A percentile compares a stretch with the other conserved stretches of the same genome.
phyloP scores from a whole-genome alignment of 2,888 invertebrate genomes.

The Drosophila kuntzei region DNA sequence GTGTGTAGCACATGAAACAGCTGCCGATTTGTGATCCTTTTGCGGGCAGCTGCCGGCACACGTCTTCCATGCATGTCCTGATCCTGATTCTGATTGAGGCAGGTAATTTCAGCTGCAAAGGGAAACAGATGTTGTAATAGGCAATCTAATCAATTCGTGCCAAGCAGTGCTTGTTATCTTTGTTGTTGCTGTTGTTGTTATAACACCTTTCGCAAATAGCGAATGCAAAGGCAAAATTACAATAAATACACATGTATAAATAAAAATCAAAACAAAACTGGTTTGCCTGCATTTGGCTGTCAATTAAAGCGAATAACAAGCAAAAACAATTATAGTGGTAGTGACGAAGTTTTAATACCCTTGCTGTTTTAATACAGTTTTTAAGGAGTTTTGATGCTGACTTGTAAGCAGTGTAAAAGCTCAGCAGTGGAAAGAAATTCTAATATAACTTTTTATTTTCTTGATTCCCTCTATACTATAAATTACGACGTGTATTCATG shows the following conservation, averaged over 20 bases:
- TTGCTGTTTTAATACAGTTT: no score
- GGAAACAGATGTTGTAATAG: slow-evolving; percentile 66
- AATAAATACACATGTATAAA: slow-evolving; percentile 15
- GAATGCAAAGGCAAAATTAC: slow-evolving; percentile 56
- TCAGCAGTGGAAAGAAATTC: no score
- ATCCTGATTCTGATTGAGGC: slow-evolving; percentile 50
- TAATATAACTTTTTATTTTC: no score
- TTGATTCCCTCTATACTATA: no score
- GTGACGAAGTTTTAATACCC: slow-evolving; percentile 3
- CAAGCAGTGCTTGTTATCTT: slow-evolving; percentile 11
- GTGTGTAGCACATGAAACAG: slow-evolving; percentile 30
- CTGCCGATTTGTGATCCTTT: slow-evolving; percentile 61
- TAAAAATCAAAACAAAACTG: slow-evolving; percentile 46
- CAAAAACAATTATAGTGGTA: neutral
- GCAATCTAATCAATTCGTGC: slow-evolving; percentile 54
- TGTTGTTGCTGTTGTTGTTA: slow-evolving; percentile 48
- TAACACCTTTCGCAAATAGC: slow-evolving; percentile 70
- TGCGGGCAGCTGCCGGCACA: slow-evolving; percentile 75
- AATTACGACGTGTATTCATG: no score
- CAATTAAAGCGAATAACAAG: slow-evolving; percentile 61
- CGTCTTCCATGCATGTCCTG: slow-evolving; percentile 52
- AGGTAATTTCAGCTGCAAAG: slow-evolving; percentile 49
- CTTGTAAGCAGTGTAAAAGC: neutral
- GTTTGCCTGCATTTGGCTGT: slow-evolving; percentile 68
- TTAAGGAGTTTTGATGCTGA: no score